These are phyloP conservation scores for Sphaerophoria rueppellii DNA, from an alignment of 2,888 invertebrate species.

Conservation along the genomic window DNA sequence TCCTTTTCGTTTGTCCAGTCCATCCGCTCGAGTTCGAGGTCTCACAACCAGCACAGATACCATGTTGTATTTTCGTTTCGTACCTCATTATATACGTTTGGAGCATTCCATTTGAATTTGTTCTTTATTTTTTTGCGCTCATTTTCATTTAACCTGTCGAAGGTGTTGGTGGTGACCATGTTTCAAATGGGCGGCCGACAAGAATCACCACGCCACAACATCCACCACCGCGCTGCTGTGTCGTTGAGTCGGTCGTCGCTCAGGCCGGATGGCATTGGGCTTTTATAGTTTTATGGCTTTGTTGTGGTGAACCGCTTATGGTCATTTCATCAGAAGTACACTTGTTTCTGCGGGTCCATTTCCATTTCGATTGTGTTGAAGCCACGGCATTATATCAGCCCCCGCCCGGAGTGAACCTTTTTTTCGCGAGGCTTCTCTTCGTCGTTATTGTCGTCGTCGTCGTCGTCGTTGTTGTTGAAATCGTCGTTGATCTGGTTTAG, in stretches of 20 bases:
- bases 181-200: slow-evolving; percentile 75
- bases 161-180: slow-evolving; percentile 82
- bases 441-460: neutral
- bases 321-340: slow-evolving; percentile 73
- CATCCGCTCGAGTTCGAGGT: neutral
- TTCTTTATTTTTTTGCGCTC: slow-evolving; percentile 50
- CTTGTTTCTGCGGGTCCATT: slow-evolving; percentile 73
- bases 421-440: neutral
- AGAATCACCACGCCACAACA: slow-evolving; percentile 35
- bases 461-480: neutral
- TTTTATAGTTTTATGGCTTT: neutral
- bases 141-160: slow-evolving; percentile 80
- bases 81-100: slow-evolving; percentile 70
- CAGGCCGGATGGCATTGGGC: slow-evolving; percentile 9
- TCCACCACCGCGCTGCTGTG: neutral
- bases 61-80: slow-evolving; percentile 51
- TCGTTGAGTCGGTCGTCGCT: neutral
- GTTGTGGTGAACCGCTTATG: slow-evolving; percentile 66
- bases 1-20: slow-evolving; percentile 36
- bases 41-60: neutral
- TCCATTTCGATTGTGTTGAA: slow-evolving; percentile 68
- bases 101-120: neutral
- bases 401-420: slow-evolving; percentile 29
- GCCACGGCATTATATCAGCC: slow-evolving; percentile 26
- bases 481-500: slow-evolving; percentile 44